phyloP scores from a whole-genome alignment of 2,888 invertebrate genomes.

The Melinaea marsaeus region DNA sequence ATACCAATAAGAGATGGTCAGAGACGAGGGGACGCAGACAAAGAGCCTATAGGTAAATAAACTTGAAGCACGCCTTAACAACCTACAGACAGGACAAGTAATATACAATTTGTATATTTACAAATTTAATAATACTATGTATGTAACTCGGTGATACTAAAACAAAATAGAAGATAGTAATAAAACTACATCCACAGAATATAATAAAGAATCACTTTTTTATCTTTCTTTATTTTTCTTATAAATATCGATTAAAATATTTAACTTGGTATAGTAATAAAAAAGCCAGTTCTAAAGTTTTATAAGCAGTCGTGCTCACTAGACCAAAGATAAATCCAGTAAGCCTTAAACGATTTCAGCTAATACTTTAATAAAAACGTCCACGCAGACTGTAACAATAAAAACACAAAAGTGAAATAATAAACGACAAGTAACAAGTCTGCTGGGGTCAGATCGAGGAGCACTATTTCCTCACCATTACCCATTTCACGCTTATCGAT shows the following conservation, averaged over 20 bases:
- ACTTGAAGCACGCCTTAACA: conserved; percentile 33
- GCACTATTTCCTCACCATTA: conserved; percentile 6
- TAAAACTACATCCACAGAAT: too few relatives aligned
- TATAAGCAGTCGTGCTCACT: conserved; percentile 45
- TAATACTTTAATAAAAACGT: conserved; percentile 47
- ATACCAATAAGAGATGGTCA: conserved; percentile 34
- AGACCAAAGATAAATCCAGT: conserved; percentile 51
- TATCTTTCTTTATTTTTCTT: too few relatives aligned
- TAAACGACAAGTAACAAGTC: not conserved
- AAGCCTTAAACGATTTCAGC: conserved; percentile 51
- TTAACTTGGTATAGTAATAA: not conserved
- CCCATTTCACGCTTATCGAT: conserved; percentile 12
- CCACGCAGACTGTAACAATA: conserved; percentile 28
- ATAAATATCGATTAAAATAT: too few relatives aligned
- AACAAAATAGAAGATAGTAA: too few relatives aligned
- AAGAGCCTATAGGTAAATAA: conserved; percentile 42
- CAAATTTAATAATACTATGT: not conserved
- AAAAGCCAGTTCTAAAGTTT: conserved; percentile 33
- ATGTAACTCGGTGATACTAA: too few relatives aligned
- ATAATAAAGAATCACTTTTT: too few relatives aligned
- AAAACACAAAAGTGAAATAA: conserved; percentile 12
- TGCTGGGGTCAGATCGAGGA: not conserved
- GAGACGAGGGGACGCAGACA: conserved; percentile 36
- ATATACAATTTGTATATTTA: not conserved
- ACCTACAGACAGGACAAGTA: conserved; percentile 19